Base-by-base conservation (phyloP, 2,888 invertebrate genomes). In the Thera britannica region DNA sequence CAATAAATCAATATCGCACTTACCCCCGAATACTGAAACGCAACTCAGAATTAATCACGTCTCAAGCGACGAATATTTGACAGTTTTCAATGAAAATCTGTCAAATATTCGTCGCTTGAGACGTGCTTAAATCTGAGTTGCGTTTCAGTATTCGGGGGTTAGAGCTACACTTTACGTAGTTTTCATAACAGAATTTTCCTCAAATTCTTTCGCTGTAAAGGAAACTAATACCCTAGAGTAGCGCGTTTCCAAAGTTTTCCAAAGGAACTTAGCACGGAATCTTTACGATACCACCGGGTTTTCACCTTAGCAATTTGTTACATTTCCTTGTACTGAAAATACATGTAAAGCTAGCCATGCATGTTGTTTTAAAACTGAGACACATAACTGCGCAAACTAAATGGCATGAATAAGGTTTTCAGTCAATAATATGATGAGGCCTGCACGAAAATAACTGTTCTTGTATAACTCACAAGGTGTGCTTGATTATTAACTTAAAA, bases 201-300 rank as follows among this genome's bases (percentile, higher is more conserved):
- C 62, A 71, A 75, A 66, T 66, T 65, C 71, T 52, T 57, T 67
- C 67, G 67, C 69, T 75, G 70, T 72, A 67, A 72, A 73, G 70
- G 67, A 73, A 73, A 73, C 68, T 63, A 71, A 72, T 71, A 66
- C 72, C 70, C 72, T 59, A 56, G 83, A 79, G 83, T 74, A 81
- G 82, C 80, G 84, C 81, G 83, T 84, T 83, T 84, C 77, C 78
- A 73, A 83, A 83, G 78, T 74, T 82, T 79, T 77, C 76, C 77
- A 79, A 80, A 80, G 77, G 83, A 83, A 83, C 83, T 84, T 79
- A 80, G 82, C 83, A 77, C 70, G 80, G 77, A 71, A 81, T 84
- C 83, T 87, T 86, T 88, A 88, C 83, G 84, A 82, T 79, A 81
- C 88, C 85, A 73, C 77, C 65, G 88, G 87, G 88, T 83, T 81